Conservation (phyloP, 64 coral and sea anemone genomes). For the Hydrozoanthus tunicans region DNA sequence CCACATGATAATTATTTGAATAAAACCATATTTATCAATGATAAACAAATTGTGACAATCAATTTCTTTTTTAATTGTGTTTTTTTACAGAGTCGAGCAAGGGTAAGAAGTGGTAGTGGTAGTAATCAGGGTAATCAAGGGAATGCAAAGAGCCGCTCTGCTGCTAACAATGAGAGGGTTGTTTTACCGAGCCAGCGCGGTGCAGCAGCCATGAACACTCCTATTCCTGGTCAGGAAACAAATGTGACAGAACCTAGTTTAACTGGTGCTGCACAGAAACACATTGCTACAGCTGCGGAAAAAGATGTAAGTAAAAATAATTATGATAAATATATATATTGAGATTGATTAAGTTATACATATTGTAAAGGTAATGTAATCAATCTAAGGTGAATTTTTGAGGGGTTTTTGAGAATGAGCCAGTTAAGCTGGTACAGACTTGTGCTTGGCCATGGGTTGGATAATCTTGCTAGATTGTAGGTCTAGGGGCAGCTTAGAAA, state of each 20-base stretch:
- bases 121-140: background rate
- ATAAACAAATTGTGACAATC: too few species aligned
- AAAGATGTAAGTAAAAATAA: constrained; percentile 28
- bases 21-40: too few species aligned
- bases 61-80: too few species aligned
- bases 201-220: constrained; percentile 28
- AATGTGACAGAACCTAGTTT: constrained; percentile 75
- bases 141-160: constrained; percentile 18
- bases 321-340: background rate
- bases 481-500: too few species aligned
- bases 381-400: too few species aligned
- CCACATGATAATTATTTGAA: too few species aligned
- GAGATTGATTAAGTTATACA: background rate
- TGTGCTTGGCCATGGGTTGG: too few species aligned
- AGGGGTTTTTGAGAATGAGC: too few species aligned
- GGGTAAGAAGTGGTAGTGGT: background rate
- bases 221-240: constrained; percentile 70
- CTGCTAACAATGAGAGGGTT: constrained; percentile 84
- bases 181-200: constrained; percentile 42
- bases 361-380: too few species aligned
- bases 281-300: constrained; percentile 25
- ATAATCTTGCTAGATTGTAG: too few species aligned
- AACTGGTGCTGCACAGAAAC: constrained; percentile 17
- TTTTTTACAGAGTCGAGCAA: background rate
- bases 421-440: too few species aligned